Base-by-base conservation (phyloP, 2,797 vertebrate genomes). In the Lagorchestes hirsutus region DNA sequence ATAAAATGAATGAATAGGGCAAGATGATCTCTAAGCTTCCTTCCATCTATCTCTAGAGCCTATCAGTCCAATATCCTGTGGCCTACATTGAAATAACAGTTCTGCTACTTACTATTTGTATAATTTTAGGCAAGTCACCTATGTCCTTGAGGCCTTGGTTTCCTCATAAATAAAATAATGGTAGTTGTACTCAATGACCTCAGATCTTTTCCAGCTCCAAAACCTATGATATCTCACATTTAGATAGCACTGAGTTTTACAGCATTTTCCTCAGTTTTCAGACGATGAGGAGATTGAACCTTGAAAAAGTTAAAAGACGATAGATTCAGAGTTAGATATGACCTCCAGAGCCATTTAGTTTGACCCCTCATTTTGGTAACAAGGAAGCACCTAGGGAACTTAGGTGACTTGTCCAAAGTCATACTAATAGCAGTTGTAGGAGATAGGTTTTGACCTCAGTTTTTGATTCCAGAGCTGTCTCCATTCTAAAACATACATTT, bases 1-100 rank as follows among this genome's bases (percentile, higher is more conserved):
- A 8, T 46, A 92, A 94, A 97, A 94, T 91, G 18, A 74, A 1
- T 46, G 40, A 4, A 82, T 62, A 57, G 12, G 12, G 93, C 74
- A 9, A 93, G 87, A 54, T 31, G 0, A 92, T 24, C 24, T n/a
- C 11, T 55, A 91, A 54, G 10, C 40, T 94, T 93, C 8, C 40
- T 93, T 93, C 34, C 31, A 94, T 10, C 0, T 59, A 93, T 5
- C 0, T 62, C 92, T 93, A 90, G 28, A n/a, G 3, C 1, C 14
- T 90, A 8, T 59, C 12, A 82, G 40, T 8, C 22, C n/a, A 82
- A 46, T 82, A 46, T 57, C 55, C 12, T 74, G 9, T 50, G 14
- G 14, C 31, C 92, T 92, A 93, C 40, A 82, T 46, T 82, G 40
- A 82, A 82, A 46, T 82, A 22, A 6, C 22, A 27, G 8, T 9